Evolutionary conservation across 2,888 invertebrate species (phyloP).

Genomic region (Chrysolina oricalcia): DNA sequence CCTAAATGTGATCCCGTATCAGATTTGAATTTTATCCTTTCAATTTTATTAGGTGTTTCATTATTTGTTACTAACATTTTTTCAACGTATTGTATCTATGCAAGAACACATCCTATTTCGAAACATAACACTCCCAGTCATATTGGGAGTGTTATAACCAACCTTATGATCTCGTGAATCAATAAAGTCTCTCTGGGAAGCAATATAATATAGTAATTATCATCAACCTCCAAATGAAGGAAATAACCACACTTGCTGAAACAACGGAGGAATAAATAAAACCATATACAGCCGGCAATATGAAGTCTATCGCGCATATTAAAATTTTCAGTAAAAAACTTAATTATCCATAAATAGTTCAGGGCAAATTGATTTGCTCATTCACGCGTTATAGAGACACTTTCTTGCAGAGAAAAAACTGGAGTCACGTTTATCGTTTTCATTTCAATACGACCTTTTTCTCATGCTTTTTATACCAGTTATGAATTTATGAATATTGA

Average conservation of each 20-base stretch:
- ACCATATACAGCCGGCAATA: background rate
- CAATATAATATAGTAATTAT: background rate
- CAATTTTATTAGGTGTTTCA: too few species aligned
- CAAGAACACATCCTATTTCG: too few species aligned
- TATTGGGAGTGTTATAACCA: too few species aligned
- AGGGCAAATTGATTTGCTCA: background rate
- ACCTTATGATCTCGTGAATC: background rate
- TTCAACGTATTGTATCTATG: too few species aligned
- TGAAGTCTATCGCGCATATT: background rate
- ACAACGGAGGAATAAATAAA: background rate
- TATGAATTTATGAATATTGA: slow-evolving; percentile 26
- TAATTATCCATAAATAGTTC: background rate
- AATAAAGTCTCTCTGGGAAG: background rate
- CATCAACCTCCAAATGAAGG: background rate
- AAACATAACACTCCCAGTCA: too few species aligned
- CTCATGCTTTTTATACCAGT: slow-evolving; percentile 24
- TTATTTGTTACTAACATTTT: too few species aligned
- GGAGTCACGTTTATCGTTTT: slow-evolving; percentile 13
- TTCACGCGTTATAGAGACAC: slow-evolving; percentile 8
- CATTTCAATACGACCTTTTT: slow-evolving; percentile 27
- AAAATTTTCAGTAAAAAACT: slow-evolving; percentile 3
- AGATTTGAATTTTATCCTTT: too few species aligned
- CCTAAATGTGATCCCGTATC: too few species aligned
- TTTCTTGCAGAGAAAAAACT: slow-evolving; percentile 14
- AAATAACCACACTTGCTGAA: background rate